These are phyloP conservation scores for Ctenosaura bakeri DNA, from an alignment of 2,797 vertebrate genomes.

Conservation along the genomic window DNA sequence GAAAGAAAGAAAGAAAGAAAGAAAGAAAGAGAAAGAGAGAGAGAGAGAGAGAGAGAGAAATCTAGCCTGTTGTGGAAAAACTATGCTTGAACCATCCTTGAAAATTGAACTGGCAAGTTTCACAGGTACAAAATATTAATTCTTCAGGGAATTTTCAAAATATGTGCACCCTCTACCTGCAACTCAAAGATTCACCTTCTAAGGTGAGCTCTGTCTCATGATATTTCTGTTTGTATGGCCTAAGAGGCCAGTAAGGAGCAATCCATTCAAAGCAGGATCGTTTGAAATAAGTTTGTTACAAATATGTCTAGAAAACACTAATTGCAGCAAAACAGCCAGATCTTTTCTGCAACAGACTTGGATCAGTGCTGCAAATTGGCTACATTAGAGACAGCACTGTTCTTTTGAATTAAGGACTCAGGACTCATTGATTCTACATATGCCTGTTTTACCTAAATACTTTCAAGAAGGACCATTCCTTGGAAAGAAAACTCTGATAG, in stretches of 20 bases:
- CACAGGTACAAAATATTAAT: background rate
- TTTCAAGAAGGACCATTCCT: conserved; percentile 28
- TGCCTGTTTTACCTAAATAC: conserved; percentile 21
- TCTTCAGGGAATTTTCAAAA: background rate
- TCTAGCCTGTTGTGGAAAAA: background rate
- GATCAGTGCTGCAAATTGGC: background rate
- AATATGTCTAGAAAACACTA: background rate
- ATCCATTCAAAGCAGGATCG: background rate
- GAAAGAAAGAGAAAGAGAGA: too few species aligned
- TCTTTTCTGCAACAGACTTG: background rate
- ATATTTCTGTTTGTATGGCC: background rate
- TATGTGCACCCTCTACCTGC: background rate
- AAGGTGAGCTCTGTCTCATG: background rate
- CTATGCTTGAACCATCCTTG: background rate
- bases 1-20: too few species aligned
- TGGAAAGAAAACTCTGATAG: conserved; percentile 47
- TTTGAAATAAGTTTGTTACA: background rate
- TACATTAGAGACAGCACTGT: background rate
- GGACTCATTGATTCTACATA: background rate
- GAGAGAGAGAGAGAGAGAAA: background rate
- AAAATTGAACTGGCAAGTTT: background rate
- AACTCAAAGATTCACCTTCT: background rate
- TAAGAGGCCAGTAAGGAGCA: background rate
- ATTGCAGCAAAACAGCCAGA: background rate
- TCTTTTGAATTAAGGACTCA: conserved; percentile 10